Conservation (phyloP, 2,113 vertebrate species). For the Leptocoma aspasia region DNA sequence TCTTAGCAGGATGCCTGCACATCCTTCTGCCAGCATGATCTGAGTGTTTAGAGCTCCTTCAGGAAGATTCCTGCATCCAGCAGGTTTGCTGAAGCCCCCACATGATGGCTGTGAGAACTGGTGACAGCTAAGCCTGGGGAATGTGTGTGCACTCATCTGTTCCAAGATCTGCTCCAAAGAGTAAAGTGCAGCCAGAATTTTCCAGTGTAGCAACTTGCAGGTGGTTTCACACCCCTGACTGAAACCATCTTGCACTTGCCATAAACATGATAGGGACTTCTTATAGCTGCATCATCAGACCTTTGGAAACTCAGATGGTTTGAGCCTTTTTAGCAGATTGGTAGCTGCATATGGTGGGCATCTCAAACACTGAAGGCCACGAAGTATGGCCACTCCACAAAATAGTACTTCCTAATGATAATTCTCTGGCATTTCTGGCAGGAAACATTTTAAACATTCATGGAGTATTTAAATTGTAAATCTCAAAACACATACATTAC, state of each 20-base stretch:
- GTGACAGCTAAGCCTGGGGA: neutral
- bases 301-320: neutral
- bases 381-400: neutral
- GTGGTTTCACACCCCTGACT: neutral
- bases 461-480: neutral
- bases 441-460: neutral
- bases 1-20: neutral
- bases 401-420: neutral
- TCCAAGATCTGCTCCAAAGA: neutral
- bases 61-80: neutral
- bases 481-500: neutral
- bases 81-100: neutral
- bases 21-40: neutral
- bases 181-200: neutral
- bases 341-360: neutral
- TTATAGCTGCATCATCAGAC: neutral
- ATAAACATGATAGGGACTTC: neutral
- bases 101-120: neutral
- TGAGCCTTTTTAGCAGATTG: neutral
- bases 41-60: neutral
- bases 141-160: neutral
- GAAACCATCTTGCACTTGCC: slow-evolving; percentile 12
- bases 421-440: neutral
- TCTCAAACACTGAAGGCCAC: neutral
- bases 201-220: neutral